These are phyloP conservation scores for Lepus oiostolus DNA, from an alignment of 2,797 vertebrate species.

Conservation along the genomic window DNA sequence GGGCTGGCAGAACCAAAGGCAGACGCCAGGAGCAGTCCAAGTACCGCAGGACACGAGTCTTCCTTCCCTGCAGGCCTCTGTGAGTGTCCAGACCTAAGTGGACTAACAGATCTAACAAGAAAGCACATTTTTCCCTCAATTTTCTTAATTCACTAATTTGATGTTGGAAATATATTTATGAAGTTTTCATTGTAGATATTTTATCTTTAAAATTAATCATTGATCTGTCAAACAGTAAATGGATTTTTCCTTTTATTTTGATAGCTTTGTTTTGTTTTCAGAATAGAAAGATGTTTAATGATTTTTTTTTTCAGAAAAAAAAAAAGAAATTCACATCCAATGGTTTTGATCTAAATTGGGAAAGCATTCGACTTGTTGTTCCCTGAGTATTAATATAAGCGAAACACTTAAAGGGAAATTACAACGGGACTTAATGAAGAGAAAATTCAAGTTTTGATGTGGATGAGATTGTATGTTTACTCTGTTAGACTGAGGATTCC, in stretches of 20 bases:
- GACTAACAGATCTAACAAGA: background rate
- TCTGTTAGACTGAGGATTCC: background rate
- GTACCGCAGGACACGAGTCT: background rate
- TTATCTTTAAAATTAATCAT: slow-evolving; percentile 59
- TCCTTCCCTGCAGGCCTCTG: background rate
- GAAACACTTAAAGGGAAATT: slow-evolving; percentile 4
- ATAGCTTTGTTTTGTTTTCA: slow-evolving; percentile 44
- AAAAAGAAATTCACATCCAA: slow-evolving; percentile 34
- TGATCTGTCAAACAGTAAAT: background rate
- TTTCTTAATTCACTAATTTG: slow-evolving; percentile 47
- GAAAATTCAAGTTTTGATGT: background rate
- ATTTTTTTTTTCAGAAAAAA: background rate
- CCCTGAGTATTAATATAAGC: background rate
- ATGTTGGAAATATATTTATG: background rate
- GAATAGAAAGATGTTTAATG: slow-evolving; percentile 45
- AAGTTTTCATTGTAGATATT: slow-evolving; percentile 43
- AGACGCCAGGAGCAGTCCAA: background rate
- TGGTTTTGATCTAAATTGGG: slow-evolving; percentile 24
- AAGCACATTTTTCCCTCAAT: background rate
- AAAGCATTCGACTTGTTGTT: slow-evolving; percentile 18
- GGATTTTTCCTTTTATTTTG: background rate
- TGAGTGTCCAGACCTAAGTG: background rate
- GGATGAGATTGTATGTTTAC: background rate
- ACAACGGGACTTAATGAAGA: background rate
- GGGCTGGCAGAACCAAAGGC: background rate